Evolutionary conservation across 2,113 vertebrate species (phyloP).

Genomic region (Cephalopholis sonnerati): DNA sequence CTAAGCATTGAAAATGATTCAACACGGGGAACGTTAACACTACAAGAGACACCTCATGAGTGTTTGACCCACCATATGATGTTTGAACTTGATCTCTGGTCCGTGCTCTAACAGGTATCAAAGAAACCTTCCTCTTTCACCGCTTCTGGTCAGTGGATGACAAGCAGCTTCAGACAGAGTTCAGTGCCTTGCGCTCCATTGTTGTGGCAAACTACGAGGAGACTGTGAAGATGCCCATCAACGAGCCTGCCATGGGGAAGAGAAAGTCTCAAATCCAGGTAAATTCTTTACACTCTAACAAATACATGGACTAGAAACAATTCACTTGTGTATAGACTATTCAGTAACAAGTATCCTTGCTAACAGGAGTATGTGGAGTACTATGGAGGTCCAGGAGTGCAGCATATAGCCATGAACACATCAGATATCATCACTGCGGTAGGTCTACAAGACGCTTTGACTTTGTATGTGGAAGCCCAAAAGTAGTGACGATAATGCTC

Average conservation of each 20-base stretch:
- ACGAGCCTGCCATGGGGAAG: constrained; percentile 91
- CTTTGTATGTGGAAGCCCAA: neutral
- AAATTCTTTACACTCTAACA: neutral
- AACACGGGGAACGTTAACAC: neutral
- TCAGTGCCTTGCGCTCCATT: constrained; percentile 94
- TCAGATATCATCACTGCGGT: constrained; percentile 92
- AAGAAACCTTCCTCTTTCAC: constrained; percentile 93
- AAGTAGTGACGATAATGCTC: neutral
- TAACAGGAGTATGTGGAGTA: constrained; percentile 95
- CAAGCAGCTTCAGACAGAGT: constrained; percentile 94
- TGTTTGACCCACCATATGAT: neutral
- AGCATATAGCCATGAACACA: constrained; percentile 96
- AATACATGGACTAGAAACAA: neutral
- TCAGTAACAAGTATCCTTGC: neutral
- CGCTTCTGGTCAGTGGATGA: constrained; percentile 99
- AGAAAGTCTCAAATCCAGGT: constrained; percentile 98
- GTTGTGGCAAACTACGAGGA: constrained; percentile 96
- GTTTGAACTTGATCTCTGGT: constrained; percentile 14
- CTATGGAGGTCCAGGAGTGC: constrained; percentile 93
- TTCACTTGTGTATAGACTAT: neutral
- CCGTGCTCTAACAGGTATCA: constrained; percentile 87
- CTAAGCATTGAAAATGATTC: neutral
- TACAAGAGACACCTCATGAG: neutral
- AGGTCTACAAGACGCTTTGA: constrained; percentile 54
- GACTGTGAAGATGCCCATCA: constrained; percentile 98